Evolutionary conservation across 2,888 invertebrate genomes (phyloP).

Genomic region (Leucoma salicis): DNA sequence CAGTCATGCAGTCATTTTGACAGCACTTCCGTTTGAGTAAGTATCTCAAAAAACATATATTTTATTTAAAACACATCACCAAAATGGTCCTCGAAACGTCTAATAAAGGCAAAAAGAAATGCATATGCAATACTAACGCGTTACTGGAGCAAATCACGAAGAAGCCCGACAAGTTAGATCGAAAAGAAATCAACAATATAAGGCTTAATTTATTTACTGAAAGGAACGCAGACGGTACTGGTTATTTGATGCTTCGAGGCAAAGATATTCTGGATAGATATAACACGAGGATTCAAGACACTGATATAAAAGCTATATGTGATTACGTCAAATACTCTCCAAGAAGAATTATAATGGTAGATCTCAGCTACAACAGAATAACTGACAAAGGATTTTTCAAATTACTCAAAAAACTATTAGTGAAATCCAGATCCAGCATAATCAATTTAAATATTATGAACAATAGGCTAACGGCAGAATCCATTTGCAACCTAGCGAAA

Average conservation of each 20-base stretch:
- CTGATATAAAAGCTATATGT: conserved; percentile 76
- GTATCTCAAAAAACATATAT: background rate
- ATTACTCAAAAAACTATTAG: conserved; percentile 62
- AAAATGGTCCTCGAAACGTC: background rate
- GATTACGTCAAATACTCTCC: conserved; percentile 66
- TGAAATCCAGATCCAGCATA: conserved; percentile 70
- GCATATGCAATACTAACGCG: conserved; percentile 51
- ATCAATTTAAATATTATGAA: conserved; percentile 80
- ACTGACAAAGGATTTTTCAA: conserved; percentile 73
- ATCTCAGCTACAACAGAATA: conserved; percentile 81
- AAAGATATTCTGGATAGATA: conserved; percentile 71
- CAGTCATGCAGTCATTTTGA: background rate
- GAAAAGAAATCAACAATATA: conserved; percentile 52
- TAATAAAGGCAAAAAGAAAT: conserved; percentile 33
- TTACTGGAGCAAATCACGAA: conserved; percentile 55
- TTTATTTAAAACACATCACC: background rate
- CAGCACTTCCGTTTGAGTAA: background rate
- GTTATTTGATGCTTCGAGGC: conserved; percentile 74
- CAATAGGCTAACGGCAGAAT: conserved; percentile 73
- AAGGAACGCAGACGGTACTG: conserved; percentile 79
- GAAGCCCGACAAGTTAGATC: conserved; percentile 30
- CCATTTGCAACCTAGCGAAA: conserved; percentile 57
- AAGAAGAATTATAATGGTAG: conserved; percentile 69
- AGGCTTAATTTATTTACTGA: conserved; percentile 67
- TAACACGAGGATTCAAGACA: conserved; percentile 64